Conservation (phyloP, 2,888 invertebrate genomes). For the Eupithecia tripunctaria region DNA sequence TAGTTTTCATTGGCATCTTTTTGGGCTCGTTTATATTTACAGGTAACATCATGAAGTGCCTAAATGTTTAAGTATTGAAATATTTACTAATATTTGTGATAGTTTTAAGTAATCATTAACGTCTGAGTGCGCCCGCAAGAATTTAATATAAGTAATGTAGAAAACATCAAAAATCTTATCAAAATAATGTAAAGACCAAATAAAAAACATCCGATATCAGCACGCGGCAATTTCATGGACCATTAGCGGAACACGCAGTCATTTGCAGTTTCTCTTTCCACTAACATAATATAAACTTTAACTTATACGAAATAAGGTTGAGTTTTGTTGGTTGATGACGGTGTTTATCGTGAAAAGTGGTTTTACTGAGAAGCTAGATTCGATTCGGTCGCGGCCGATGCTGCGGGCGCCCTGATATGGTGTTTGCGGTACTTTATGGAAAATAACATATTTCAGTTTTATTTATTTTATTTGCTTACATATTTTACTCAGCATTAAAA, state of each 20-base stretch:
- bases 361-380: constrained; percentile 49
- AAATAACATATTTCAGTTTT: constrained; percentile 13
- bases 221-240: constrained; percentile 68
- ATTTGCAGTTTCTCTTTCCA: constrained; percentile 50
- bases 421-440: constrained; percentile 40
- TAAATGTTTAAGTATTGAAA: too few species aligned
- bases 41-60: too few species aligned
- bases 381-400: constrained; percentile 44
- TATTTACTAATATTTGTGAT: too few species aligned
- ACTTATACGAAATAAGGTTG: constrained; percentile 26
- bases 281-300: constrained; percentile 21
- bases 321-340: constrained; percentile 28
- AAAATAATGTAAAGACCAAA: constrained; percentile 51
- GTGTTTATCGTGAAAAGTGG: constrained; percentile 39
- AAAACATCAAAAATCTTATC: constrained; percentile 34
- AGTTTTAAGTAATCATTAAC: too few species aligned
- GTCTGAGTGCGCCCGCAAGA: too few species aligned
- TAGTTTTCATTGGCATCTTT: too few species aligned
- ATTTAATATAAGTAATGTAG: too few species aligned
- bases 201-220: constrained; percentile 57
- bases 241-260: constrained; percentile 67
- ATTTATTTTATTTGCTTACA: neutral
- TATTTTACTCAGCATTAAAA: neutral
- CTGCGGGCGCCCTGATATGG: constrained; percentile 39
- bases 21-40: too few species aligned